These are phyloP conservation scores for Pogonomyrmex barbatus DNA, from an alignment of 1,140 invertebrate genomes.

Conservation along the genomic window DNA sequence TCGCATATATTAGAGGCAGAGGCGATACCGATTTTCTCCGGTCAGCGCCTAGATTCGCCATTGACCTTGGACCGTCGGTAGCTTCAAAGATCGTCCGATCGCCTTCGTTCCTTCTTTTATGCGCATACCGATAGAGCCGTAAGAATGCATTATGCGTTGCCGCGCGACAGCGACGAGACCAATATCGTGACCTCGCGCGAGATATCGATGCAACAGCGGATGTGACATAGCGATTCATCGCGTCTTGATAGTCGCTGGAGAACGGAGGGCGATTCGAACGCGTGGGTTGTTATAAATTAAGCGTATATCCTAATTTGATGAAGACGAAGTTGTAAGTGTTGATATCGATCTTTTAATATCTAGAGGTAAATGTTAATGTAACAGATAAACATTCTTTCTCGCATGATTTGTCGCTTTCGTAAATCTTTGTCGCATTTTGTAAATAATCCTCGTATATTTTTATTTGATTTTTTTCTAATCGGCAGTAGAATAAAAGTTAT, in stretches of 20 bases:
- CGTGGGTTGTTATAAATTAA: constrained; percentile 25
- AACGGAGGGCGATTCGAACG: constrained; percentile 15
- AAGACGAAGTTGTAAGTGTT: not conserved
- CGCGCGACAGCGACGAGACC: not conserved
- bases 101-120: constrained; percentile 53
- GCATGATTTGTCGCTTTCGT: not conserved
- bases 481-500: not conserved
- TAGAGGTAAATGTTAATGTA: constrained; percentile 4
- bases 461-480: not conserved
- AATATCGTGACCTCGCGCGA: constrained; percentile 16
- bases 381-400: not conserved
- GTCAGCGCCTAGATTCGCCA: constrained; percentile 65
- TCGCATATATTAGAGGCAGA: constrained; percentile 11
- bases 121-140: constrained; percentile 50
- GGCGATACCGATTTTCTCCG: constrained; percentile 29
- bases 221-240: constrained; percentile 29
- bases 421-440: not conserved
- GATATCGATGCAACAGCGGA: constrained; percentile 22
- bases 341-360: too few species aligned
- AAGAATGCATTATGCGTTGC: constrained; percentile 44
- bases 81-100: constrained; percentile 65
- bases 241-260: not conserved
- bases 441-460: not conserved
- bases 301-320: not conserved
- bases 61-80: constrained; percentile 64